Conservation (phyloP, 2,113 vertebrate genomes). For the Urocolius indicus region DNA sequence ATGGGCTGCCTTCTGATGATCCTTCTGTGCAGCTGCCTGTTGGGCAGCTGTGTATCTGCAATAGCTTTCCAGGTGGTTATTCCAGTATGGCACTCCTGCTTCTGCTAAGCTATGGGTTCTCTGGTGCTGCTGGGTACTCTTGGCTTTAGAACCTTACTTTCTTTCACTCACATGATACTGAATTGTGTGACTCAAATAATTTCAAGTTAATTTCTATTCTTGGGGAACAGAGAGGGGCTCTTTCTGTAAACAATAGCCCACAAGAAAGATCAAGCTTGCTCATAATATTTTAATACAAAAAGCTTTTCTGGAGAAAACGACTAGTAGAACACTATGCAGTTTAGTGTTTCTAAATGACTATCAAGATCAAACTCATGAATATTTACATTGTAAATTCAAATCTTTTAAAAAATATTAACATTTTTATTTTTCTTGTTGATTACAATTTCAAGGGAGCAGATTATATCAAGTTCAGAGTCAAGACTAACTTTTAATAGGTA, state of each 20-base stretch:
- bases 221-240: background rate
- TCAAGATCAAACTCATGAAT: background rate
- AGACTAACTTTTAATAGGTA: background rate
- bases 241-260: background rate
- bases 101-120: background rate
- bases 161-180: background rate
- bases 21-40: background rate
- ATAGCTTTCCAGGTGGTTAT: fast-evolving
- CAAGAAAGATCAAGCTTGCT: background rate
- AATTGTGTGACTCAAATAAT: background rate
- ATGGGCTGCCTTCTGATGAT: background rate
- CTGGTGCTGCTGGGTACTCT: background rate
- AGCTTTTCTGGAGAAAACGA: background rate
- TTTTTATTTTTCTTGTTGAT: conserved; percentile 14
- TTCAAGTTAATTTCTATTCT: background rate
- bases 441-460: background rate
- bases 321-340: background rate
- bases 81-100: fast-evolving
- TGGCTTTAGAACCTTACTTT: background rate
- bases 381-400: background rate
- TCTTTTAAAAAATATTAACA: background rate
- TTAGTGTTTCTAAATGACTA: background rate
- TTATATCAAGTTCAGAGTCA: background rate
- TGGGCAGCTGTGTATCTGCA: background rate
- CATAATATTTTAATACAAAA: background rate